phyloP scores from a whole-genome alignment of 2,797 vertebrate genomes.

The Anableps anableps region DNA sequence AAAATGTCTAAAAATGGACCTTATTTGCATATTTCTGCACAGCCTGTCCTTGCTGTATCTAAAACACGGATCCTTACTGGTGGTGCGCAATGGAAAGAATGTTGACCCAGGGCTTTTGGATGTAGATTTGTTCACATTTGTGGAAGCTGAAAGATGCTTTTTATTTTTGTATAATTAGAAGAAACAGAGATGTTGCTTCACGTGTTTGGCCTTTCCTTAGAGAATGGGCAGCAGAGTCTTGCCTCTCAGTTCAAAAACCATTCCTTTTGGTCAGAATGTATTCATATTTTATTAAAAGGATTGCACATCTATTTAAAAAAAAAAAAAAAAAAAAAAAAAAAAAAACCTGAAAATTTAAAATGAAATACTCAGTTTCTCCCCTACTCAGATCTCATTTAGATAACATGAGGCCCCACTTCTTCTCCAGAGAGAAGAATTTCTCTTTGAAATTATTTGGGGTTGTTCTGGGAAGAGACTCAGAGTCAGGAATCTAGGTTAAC shows the following conservation, averaged over 20 bases:
- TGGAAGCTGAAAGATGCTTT: constrained; percentile 34
- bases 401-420: not conserved
- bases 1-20: constrained; percentile 58
- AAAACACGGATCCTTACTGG: constrained; percentile 30
- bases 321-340: too few relatives aligned
- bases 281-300: constrained; percentile 32
- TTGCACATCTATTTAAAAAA: not conserved
- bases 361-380: not conserved
- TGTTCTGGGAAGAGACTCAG: not conserved
- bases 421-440: not conserved
- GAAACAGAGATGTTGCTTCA: constrained; percentile 15
- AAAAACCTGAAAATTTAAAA: not conserved
- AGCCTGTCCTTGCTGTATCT: constrained; percentile 7
- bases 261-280: not conserved
- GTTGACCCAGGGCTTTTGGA: constrained; percentile 51
- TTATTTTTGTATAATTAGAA: constrained; percentile 61
- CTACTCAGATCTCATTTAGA: not conserved
- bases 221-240: constrained; percentile 35
- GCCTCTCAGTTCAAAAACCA: constrained; percentile 57
- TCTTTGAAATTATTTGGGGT: too few relatives aligned
- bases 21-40: constrained; percentile 40
- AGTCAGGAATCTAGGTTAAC: not conserved
- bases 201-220: constrained; percentile 45
- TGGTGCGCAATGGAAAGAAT: constrained; percentile 63
- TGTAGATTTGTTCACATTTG: constrained; percentile 37